Conservation (phyloP, 2,113 vertebrate genomes). For the Microtus ochrogaster region DNA sequence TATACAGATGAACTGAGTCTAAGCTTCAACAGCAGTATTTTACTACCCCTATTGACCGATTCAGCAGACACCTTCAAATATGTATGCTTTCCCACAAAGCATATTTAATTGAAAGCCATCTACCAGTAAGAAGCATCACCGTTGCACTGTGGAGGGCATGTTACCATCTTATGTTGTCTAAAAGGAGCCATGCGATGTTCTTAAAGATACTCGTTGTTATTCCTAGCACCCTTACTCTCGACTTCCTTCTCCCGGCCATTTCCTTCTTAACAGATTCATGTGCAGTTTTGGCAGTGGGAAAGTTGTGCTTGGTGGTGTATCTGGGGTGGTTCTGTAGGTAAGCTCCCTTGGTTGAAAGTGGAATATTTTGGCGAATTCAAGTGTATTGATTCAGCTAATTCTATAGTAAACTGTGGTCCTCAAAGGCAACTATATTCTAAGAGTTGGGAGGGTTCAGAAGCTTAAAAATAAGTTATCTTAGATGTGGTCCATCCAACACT, state of each 20-base stretch:
- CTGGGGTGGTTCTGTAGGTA: not conserved
- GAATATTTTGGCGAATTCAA: no score
- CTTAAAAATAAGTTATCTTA: not conserved
- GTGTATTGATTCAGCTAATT: not conserved
- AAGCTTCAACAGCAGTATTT: constrained; percentile 64
- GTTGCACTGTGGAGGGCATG: not conserved
- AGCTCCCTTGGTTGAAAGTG: no score
- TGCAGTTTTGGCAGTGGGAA: not conserved
- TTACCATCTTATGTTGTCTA: not conserved
- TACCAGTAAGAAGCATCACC: not conserved
- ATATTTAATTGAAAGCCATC: constrained; percentile 20
- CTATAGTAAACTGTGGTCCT: accelerated
- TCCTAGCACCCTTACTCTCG: not conserved
- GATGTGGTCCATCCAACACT: not conserved
- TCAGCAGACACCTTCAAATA: not conserved
- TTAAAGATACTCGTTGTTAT: not conserved
- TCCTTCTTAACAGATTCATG: not conserved
- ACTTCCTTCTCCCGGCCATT: not conserved
- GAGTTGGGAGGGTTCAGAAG: not conserved
- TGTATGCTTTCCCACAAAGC: not conserved
- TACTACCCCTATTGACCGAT: constrained; percentile 30
- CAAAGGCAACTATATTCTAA: not conserved
- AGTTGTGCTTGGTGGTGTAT: not conserved
- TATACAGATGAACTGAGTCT: constrained; percentile 51
- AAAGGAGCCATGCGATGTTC: not conserved